Conservation (phyloP, 2,113 vertebrate genomes). For the Sphaerodactylus townsendi region DNA sequence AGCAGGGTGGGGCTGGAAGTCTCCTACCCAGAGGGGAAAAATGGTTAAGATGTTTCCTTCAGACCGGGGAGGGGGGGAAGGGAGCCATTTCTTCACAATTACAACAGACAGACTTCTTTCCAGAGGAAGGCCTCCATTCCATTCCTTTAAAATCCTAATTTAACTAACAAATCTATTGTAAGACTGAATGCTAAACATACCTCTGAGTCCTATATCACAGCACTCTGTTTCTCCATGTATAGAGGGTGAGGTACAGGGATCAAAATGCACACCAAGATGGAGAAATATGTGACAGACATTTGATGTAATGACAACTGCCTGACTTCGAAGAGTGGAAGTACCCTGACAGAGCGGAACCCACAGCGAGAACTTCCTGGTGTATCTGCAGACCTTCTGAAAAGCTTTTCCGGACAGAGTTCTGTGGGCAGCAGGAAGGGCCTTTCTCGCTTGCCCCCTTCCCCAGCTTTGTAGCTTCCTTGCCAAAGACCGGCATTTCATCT, state of each 20-base stretch:
- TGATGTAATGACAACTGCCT: too few relatives aligned
- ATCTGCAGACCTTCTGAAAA: not conserved
- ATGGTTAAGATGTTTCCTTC: too few relatives aligned
- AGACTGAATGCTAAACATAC: not conserved
- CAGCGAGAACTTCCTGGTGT: too few relatives aligned
- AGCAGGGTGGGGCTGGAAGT: too few relatives aligned
- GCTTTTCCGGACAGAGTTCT: not conserved
- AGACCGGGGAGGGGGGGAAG: too few relatives aligned
- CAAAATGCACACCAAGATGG: not conserved
- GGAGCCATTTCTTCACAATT: too few relatives aligned
- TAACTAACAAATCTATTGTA: not conserved
- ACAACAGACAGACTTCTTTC: not conserved
- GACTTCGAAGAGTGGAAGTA: not conserved
- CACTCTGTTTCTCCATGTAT: too few relatives aligned
- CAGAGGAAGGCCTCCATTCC: not conserved
- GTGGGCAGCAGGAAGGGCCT: fast-evolving
- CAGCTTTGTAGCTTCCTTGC: not conserved
- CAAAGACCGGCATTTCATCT: not conserved
- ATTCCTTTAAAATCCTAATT: not conserved
- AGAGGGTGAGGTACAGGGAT: too few relatives aligned
- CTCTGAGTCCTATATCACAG: too few relatives aligned
- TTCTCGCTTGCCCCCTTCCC: not conserved
- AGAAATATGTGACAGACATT: not conserved
- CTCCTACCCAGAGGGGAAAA: too few relatives aligned
- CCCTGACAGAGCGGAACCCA: not conserved